phyloP scores from a whole-genome alignment of 2,888 invertebrate genomes.

The Apoda limacodes region DNA sequence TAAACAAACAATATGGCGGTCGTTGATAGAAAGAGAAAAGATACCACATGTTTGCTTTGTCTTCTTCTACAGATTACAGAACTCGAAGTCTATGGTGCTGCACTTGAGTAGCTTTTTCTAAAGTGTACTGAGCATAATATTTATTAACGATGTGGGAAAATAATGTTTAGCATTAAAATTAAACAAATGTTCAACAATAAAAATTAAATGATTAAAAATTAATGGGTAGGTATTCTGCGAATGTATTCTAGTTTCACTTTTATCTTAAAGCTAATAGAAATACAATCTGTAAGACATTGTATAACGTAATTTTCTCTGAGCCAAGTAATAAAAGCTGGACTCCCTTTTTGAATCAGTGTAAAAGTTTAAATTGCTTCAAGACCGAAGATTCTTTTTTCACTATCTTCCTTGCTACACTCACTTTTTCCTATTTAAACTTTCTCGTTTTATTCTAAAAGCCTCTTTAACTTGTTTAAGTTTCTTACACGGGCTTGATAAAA shows the following conservation, averaged over 20 bases:
- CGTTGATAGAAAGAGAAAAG: too few relatives aligned
- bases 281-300: constrained; percentile 36
- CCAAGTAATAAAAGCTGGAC: constrained; percentile 53
- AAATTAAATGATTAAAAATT: too few relatives aligned
- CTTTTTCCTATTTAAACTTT: constrained; percentile 67
- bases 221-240: too few relatives aligned
- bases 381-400: constrained; percentile 50
- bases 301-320: constrained; percentile 46
- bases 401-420: constrained; percentile 52
- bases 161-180: too few relatives aligned
- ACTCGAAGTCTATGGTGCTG: too few relatives aligned
- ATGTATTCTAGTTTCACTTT: too few relatives aligned
- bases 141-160: constrained; percentile 8
- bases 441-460: constrained; percentile 54
- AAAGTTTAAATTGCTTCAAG: constrained; percentile 56
- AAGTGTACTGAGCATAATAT: neutral
- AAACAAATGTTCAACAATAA: too few relatives aligned
- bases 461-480: constrained; percentile 32
- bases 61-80: too few relatives aligned
- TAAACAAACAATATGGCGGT: too few relatives aligned
- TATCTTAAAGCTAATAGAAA: too few relatives aligned
- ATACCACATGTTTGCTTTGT: too few relatives aligned
- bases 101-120: too few relatives aligned
- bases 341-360: constrained; percentile 35
- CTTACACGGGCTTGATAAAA: constrained; percentile 25